Base-by-base conservation (phyloP, 1,140 invertebrate genomes). In the Drosophila sturtevanti region DNA sequence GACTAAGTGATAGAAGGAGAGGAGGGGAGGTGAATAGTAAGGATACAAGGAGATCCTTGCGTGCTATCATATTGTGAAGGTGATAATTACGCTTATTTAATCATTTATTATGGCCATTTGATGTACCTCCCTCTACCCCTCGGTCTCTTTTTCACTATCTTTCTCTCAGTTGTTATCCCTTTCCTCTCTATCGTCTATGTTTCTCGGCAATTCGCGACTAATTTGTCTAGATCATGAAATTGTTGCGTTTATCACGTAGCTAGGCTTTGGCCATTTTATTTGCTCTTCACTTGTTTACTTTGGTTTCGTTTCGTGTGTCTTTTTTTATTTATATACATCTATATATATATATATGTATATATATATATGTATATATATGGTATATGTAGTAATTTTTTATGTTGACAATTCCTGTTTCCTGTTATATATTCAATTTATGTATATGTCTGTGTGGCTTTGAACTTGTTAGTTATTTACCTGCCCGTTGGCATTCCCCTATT, bases 41-140 rank as follows among this genome's bases (percentile, higher is more conserved):
- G 21, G 34, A 37, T 6, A 48, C 22, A 11, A 12, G 61, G 27
- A 31, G 21, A 35, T 78, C 58, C 66, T 74, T 31, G 72, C 76
- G 72, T 68, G 68, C 48, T 48, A 60, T 51, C 51, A 68, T 72
- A 59, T 70, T 87, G 64, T 76, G 78, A 76, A 89, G 84, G 79
- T 89, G 84, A 89, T 89, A 89, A 89, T 84, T 89, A 89, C 84
- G 77, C 84, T 89, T 89, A 89, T 89, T 89, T 89, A 89, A 89
- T 77, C 77, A 84, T 89, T 89, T 89, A 84, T 77, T 89, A 80
- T 66, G 84, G 69, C 77, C 66, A 84, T 87, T 89, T 72, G 54
- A 56, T 77, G 72, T 71, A 22, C 59, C 38, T 21, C 16, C 44
- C 18, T 4, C 27, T 11, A 11, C 34, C n/a, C n/a, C n/a, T n/a